Evolutionary conservation across 2,888 invertebrate genomes (phyloP), one percentile per base, ranked within the genome.

Genomic region (Hoplodrina ambigua): DNA sequence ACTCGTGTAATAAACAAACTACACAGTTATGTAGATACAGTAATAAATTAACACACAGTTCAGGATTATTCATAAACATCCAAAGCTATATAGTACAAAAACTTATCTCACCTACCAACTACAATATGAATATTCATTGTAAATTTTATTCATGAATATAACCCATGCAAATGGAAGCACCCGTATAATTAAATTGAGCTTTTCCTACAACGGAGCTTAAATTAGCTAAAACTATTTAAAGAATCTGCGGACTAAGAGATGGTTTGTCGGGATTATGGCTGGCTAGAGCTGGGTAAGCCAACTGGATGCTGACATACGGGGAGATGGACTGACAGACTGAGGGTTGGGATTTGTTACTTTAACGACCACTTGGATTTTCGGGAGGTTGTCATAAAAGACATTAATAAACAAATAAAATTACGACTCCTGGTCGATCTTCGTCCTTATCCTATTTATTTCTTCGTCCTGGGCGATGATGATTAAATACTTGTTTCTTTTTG

Each of bases 221-320:
- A 88, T 89, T 88, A 87, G 83, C 81, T 85, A 65, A 72, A 86
- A 87, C 85, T 87, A 88, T 89, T 80, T 82, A 80, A 88, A 87
- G 86, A 87, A 88, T 87, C 69, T 81, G 65, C 73, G 72, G 63
- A 75, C 46, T 53, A 37, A 69, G 46, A 49, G 69, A 71, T 82
- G 49, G 61, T 70, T 69, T 73, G 54, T 52, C 13, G 30, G 63
- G 74, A 81, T 72, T 74, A 69, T 66, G 44, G 8, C 44, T 46
- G 52, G 19, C 19, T 44, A 58, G 67, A 77, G 46, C 41, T 74
- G 57, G 55, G 17, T 72, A 56, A 71, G 54, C 53, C 11, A 19
- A 49, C 20, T 58, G 33, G n/a, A 20, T 41, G 11, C 44, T 54
- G 71, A 81, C 60, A 72, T 54, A 79, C 71, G 19, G 68, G 7